Percentiles rank a stretch among this genome's conserved stretches.
phyloP scores from a whole-genome alignment of 1,140 invertebrate species.

The Nephotettix cincticeps region DNA sequence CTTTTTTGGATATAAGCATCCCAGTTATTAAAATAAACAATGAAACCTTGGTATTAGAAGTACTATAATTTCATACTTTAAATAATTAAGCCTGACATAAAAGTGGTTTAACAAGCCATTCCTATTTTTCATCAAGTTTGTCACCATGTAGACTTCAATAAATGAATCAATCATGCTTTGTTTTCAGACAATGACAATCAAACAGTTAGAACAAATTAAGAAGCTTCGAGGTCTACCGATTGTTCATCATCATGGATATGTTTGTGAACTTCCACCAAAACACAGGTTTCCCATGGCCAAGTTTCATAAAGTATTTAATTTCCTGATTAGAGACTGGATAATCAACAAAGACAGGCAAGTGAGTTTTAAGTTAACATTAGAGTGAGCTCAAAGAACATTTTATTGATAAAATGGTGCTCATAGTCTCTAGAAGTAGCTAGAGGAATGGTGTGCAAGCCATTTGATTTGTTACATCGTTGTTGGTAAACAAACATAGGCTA shows the following conservation, averaged over 20 bases:
- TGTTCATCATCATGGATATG: conserved; percentile 46
- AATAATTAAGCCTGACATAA: no score
- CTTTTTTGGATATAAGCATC: no score
- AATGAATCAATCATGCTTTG: no score
- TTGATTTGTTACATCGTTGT: background rate
- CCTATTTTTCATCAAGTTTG: no score
- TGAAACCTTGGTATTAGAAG: no score
- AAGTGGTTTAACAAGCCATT: no score
- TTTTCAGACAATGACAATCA: background rate
- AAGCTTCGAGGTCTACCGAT: conserved; percentile 42
- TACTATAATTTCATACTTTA: no score
- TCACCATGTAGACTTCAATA: no score
- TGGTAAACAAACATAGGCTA: background rate
- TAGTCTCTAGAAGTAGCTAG: background rate
- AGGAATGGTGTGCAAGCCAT: background rate
- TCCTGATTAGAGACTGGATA: conserved; percentile 42
- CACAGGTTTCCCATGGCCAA: conserved; percentile 48
- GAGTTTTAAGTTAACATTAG: background rate
- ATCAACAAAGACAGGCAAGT: conserved; percentile 41
- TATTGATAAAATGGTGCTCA: background rate
- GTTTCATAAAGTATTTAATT: conserved; percentile 44
- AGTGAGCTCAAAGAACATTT: background rate
- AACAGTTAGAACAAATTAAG: conserved; percentile 21
- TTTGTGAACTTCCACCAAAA: conserved; percentile 44
- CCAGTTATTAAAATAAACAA: no score